Evolutionary conservation across 2,888 invertebrate genomes (phyloP).

Genomic region (Ormia ochracea): DNA sequence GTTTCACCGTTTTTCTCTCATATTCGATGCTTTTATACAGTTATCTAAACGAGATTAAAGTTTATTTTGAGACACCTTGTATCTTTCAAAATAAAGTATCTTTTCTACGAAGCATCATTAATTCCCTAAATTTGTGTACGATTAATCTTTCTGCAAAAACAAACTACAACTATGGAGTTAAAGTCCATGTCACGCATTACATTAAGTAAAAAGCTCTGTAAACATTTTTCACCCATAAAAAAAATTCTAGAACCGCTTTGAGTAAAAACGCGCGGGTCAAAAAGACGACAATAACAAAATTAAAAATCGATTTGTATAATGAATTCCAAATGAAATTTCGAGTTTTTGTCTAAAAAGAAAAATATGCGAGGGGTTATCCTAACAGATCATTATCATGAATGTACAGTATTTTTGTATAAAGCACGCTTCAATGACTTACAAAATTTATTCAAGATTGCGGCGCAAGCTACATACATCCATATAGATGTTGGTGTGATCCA

Average conservation of each 20-base stretch:
- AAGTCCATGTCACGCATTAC: neutral
- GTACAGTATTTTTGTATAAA: neutral
- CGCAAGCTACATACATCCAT: constrained; percentile 32
- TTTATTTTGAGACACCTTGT: too few species aligned
- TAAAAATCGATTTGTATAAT: constrained; percentile 55
- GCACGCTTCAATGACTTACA: neutral
- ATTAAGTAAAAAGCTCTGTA: constrained; percentile 16
- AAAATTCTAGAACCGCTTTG: neutral
- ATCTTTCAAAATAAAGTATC: constrained; percentile 6
- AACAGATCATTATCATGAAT: constrained; percentile 44
- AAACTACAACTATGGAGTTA: constrained; percentile 1
- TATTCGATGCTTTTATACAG: too few species aligned
- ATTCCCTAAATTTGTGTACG: constrained; percentile 46
- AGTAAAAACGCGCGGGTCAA: constrained; percentile 37
- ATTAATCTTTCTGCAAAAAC: constrained; percentile 53
- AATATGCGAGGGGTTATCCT: neutral
- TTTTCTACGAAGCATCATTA: constrained; percentile 42
- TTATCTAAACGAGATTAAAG: too few species aligned
- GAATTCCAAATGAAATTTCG: neutral
- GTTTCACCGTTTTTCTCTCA: too few species aligned
- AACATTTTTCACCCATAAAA: constrained; percentile 43
- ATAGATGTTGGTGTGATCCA: neutral
- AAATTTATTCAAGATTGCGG: constrained; percentile 5
- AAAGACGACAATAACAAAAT: constrained; percentile 34
- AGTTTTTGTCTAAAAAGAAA: neutral